Conservation (phyloP, 1,140 invertebrate species). For the Acarapis woodi region DNA sequence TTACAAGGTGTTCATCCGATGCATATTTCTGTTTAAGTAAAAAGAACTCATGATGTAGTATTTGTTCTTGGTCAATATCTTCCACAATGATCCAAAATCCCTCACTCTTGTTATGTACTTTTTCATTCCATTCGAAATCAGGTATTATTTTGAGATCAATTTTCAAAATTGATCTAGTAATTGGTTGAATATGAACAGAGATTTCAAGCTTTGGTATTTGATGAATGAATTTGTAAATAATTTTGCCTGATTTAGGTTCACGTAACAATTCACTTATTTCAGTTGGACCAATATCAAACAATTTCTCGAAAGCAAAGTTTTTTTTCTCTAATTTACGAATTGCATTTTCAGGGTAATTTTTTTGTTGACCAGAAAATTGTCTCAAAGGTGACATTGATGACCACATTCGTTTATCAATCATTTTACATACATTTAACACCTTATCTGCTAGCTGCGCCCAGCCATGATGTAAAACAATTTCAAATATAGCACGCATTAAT, state of each 20-base stretch:
- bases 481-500: conserved; percentile 83
- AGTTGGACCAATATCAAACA: conserved; percentile 84
- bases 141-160: conserved; percentile 95
- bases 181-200: conserved; percentile 85
- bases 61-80: conserved; percentile 73
- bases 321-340: conserved; percentile 97
- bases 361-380: no score
- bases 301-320: conserved; percentile 63
- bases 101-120: conserved; percentile 76
- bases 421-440: conserved; percentile 79
- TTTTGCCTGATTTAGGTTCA: conserved; percentile 83
- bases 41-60: conserved; percentile 94
- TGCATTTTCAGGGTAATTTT: conserved; percentile 91
- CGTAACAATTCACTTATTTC: conserved; percentile 91
- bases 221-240: conserved; percentile 88
- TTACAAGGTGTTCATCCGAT: conserved; percentile 76
- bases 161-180: conserved; percentile 69
- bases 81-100: conserved; percentile 77
- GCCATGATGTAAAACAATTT: conserved; percentile 61
- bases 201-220: conserved; percentile 86
- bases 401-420: conserved; percentile 87
- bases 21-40: conserved; percentile 80
- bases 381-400: conserved; percentile 93
- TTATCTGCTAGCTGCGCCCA: conserved; percentile 97
- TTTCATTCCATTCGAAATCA: conserved; percentile 98